A percentile compares a stretch with the other conserved stretches of the same genome.
Conservation (phyloP, 2,113 vertebrate species). For the Siniperca chuatsi region DNA sequence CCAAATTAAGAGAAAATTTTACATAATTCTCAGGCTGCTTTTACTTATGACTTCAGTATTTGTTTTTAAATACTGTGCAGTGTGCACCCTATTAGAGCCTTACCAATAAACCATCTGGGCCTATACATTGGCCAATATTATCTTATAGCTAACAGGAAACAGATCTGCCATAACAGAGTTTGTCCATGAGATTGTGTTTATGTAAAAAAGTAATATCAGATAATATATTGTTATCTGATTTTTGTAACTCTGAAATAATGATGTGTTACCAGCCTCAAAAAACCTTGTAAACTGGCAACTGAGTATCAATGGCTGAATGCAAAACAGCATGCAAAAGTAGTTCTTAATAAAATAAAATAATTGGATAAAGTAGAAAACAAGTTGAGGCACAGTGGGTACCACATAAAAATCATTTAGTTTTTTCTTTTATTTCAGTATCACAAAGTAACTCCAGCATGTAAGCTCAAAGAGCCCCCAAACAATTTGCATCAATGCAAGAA, state of each 20-base stretch:
- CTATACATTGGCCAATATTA: background rate
- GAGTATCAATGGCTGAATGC: background rate
- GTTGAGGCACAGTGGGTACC: background rate
- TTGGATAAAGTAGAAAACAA: background rate
- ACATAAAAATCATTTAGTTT: background rate
- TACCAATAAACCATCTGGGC: background rate
- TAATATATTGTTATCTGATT: background rate
- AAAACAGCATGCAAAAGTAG: too few species aligned
- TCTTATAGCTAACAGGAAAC: background rate
- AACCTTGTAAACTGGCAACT: background rate
- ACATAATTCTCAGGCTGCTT: background rate
- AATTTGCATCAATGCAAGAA: background rate
- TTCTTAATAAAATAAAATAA: too few species aligned
- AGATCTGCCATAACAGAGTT: background rate
- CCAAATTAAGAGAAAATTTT: background rate
- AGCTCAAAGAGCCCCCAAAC: background rate
- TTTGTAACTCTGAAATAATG: background rate
- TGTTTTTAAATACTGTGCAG: background rate
- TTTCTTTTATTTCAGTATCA: background rate
- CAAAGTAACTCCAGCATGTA: background rate
- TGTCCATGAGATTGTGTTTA: background rate
- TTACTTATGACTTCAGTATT: background rate
- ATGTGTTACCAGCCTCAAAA: background rate
- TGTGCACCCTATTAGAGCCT: rapidly evolving
- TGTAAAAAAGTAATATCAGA: background rate